phyloP scores from a whole-genome alignment of 2,888 invertebrate species.

The Meloe dianella region DNA sequence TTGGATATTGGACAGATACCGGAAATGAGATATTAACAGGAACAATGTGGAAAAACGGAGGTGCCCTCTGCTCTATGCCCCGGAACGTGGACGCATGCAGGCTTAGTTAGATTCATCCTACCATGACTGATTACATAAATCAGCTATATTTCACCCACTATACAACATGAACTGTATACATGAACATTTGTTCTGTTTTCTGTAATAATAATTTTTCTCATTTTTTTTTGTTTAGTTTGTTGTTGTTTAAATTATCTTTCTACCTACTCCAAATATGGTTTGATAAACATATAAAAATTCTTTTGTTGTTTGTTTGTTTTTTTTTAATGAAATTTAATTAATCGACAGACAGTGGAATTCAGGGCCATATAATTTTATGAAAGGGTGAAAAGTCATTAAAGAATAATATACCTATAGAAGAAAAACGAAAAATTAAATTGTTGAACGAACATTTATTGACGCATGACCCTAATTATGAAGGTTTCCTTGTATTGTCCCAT shows the following conservation, averaged over 20 bases:
- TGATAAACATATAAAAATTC: background rate
- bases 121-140: slow-evolving; percentile 54
- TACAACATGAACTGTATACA: slow-evolving; percentile 36
- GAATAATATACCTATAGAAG: background rate
- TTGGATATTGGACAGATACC: slow-evolving; percentile 41
- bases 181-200: slow-evolving; percentile 36
- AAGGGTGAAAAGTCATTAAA: slow-evolving; percentile 30
- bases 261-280: slow-evolving; percentile 1
- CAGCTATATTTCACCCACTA: slow-evolving; percentile 50
- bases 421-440: background rate
- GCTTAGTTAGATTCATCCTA: slow-evolving; percentile 40
- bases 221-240: background rate
- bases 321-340: background rate
- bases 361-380: background rate
- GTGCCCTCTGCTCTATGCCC: slow-evolving; percentile 37
- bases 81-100: slow-evolving; percentile 48
- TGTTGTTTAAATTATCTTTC: slow-evolving; percentile 1
- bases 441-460: slow-evolving; percentile 35
- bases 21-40: slow-evolving; percentile 50
- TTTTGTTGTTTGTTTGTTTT: background rate
- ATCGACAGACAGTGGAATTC: slow-evolving; percentile 1
- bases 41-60: slow-evolving; percentile 52
- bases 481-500: slow-evolving; percentile 43
- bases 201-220: background rate
- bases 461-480: slow-evolving; percentile 47